A percentile compares a stretch with the other conserved stretches of the same genome.
Conservation (phyloP, 2,888 invertebrate genomes). For the Metopia argyrocephala region DNA sequence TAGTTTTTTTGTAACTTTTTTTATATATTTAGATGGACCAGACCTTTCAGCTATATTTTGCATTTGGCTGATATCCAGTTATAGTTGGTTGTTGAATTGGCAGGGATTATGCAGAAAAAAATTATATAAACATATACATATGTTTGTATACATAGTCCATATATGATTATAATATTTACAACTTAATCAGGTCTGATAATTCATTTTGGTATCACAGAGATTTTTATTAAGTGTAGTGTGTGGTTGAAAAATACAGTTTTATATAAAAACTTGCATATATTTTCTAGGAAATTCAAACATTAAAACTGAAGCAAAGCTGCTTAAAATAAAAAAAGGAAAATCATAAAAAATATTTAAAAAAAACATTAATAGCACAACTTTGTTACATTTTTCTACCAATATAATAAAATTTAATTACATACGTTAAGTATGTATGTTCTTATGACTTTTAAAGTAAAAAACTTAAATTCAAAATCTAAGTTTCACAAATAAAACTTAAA, state of each 20-base stretch:
- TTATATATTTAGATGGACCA: slow-evolving; percentile 23
- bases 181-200: slow-evolving; percentile 15
- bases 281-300: no score
- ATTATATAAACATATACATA: background rate
- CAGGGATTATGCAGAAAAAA: slow-evolving; percentile 11
- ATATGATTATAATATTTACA: background rate
- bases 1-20: background rate
- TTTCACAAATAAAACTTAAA: no score
- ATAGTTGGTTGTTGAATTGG: background rate
- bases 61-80: slow-evolving; percentile 30
- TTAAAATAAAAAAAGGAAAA: slow-evolving; percentile 2
- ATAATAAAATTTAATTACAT: no score
- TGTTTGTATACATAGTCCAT: background rate
- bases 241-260: no score
- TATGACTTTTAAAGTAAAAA: no score
- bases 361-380: background rate
- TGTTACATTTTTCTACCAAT: no score
- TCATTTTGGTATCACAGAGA: background rate
- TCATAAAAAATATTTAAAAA: background rate
- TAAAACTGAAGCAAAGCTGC: background rate
- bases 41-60: slow-evolving; percentile 17
- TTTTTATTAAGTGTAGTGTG: background rate
- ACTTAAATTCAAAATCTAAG: no score
- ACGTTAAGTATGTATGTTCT: no score
- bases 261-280: no score